Evolutionary conservation across 2,888 invertebrate species (phyloP).

Genomic region (Glomeris marginata): DNA sequence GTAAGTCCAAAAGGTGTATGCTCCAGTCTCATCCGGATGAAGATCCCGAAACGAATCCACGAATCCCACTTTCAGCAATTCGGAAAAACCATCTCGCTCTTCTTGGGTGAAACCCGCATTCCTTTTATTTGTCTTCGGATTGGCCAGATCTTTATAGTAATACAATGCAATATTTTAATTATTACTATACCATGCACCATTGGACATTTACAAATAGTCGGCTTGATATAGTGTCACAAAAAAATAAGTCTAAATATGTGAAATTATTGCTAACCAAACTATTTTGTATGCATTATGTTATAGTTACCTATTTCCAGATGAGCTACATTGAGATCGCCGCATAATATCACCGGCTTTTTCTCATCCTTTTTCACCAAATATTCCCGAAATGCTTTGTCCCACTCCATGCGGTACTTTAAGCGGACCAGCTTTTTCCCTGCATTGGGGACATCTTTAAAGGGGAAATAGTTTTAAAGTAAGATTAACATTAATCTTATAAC

Average conservation of each 20-base stretch:
- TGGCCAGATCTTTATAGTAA: constrained; percentile 87
- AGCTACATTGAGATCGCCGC: constrained; percentile 96
- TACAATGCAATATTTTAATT: too few relatives aligned
- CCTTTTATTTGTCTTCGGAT: constrained; percentile 82
- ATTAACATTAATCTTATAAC: too few relatives aligned
- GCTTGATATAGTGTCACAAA: background rate
- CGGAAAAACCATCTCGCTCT: constrained; percentile 81
- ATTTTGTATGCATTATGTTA: background rate
- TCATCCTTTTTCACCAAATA: constrained; percentile 62
- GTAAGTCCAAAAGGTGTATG: constrained; percentile 93
- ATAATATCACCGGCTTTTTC: constrained; percentile 84
- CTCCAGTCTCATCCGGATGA: constrained; percentile 64
- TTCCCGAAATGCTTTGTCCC: constrained; percentile 73
- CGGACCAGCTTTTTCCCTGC: constrained; percentile 77
- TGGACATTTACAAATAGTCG: background rate
- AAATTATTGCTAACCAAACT: background rate
- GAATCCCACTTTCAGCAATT: constrained; percentile 60
- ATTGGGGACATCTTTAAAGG: constrained; percentile 74
- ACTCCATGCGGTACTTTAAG: constrained; percentile 68
- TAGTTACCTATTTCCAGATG: constrained; percentile 73
- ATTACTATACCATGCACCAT: too few relatives aligned
- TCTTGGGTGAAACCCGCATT: constrained; percentile 92
- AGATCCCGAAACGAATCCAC: constrained; percentile 75
- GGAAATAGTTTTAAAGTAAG: too few relatives aligned
- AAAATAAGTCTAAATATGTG: background rate